These are phyloP conservation scores for Zoanthus solanderi DNA, from an alignment of 92 coral and sea anemone genomes.

Conservation along the genomic window DNA sequence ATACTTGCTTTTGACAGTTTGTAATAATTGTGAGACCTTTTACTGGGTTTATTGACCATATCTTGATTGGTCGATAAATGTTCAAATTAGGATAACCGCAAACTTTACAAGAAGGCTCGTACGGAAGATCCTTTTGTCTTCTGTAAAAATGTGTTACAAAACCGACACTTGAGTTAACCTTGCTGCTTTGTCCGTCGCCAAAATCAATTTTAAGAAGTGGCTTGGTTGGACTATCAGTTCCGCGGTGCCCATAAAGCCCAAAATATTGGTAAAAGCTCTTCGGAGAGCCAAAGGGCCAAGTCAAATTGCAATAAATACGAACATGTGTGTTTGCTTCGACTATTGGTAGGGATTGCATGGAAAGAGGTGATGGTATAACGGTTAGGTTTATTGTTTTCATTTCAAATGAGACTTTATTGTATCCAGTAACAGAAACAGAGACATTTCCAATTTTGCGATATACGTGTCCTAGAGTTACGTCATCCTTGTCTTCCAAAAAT, in stretches of 20 bases:
- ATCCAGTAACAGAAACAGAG: conserved; percentile 57
- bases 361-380: conserved; percentile 71
- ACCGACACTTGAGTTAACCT: conserved; percentile 33
- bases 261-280: conserved; percentile 53
- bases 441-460: conserved; percentile 41
- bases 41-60: conserved; percentile 56
- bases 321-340: conserved; percentile 49
- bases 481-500: not conserved
- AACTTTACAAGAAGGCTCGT: conserved; percentile 33
- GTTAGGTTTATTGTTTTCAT: not conserved
- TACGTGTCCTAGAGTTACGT: conserved; percentile 14
- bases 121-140: conserved; percentile 4
- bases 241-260: conserved; percentile 55
- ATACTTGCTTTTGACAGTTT: conserved; percentile 43
- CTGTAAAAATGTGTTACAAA: conserved; percentile 24
- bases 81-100: conserved; percentile 16
- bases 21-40: conserved; percentile 47
- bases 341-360: conserved; percentile 42
- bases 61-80: conserved; percentile 16
- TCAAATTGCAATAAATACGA: conserved; percentile 57
- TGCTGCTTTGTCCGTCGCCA: conserved; percentile 45
- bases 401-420: conserved; percentile 57
- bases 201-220: conserved; percentile 44
- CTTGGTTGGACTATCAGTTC: conserved; percentile 45
- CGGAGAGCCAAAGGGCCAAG: conserved; percentile 73